These are phyloP conservation scores for Trichogramma evanescens DNA, from an alignment of 2,888 invertebrate species.

Conservation along the genomic window DNA sequence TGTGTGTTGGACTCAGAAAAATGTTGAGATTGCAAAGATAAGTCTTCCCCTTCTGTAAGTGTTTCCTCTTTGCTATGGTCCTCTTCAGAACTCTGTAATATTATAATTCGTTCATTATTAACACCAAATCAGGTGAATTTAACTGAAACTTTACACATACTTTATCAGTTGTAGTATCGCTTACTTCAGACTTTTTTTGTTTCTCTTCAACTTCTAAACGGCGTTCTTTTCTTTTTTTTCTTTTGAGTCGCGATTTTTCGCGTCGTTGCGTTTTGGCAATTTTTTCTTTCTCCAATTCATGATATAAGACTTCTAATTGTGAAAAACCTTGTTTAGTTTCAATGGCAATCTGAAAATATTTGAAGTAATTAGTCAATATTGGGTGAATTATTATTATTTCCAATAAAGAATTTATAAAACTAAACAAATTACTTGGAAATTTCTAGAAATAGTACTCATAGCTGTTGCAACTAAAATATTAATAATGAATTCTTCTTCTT, in stretches of 20 bases:
- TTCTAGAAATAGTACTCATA: constrained; percentile 78
- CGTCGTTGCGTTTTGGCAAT: constrained; percentile 75
- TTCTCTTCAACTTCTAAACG: constrained; percentile 49
- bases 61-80: no score
- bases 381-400: not conserved
- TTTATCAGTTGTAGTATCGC: not conserved
- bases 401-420: constrained; percentile 58
- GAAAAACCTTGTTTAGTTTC: constrained; percentile 84
- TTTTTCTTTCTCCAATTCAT: constrained; percentile 82
- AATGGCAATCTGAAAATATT: constrained; percentile 60
- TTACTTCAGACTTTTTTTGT: constrained; percentile 47
- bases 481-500: constrained; percentile 90
- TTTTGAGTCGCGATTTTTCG: constrained; percentile 79
- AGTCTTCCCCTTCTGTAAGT: no score
- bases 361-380: constrained; percentile 2
- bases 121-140: no score
- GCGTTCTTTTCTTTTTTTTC: constrained; percentile 66
- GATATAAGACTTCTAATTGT: constrained; percentile 79
- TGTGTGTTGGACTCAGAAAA: no score
- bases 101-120: no score
- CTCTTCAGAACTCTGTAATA: no score
- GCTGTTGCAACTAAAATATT: constrained; percentile 84
- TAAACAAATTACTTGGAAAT: constrained; percentile 59
- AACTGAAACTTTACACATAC: no score
- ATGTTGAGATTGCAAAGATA: no score